phyloP scores from a whole-genome alignment of 1,140 invertebrate genomes.

The Ips nitidus region DNA sequence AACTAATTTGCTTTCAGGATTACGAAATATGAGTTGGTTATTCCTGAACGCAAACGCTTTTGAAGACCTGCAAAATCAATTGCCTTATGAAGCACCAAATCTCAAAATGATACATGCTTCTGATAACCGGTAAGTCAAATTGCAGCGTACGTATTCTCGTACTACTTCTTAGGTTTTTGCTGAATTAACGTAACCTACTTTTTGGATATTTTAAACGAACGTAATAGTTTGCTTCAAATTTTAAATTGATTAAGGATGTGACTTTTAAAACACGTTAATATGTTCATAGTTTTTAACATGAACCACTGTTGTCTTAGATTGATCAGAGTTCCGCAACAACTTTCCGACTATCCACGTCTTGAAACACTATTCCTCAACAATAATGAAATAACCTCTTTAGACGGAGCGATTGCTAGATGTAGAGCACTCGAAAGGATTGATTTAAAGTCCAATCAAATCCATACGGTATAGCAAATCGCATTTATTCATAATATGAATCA shows the following conservation, averaged over 20 bases:
- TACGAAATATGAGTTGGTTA: slow-evolving; percentile 67
- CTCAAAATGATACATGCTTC: slow-evolving; percentile 69
- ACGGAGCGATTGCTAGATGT: slow-evolving; percentile 68
- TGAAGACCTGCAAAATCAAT: slow-evolving; percentile 69
- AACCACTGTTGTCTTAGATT: slow-evolving; percentile 50
- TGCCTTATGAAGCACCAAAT: slow-evolving; percentile 66
- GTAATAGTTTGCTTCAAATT: not conserved
- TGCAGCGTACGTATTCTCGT: not conserved
- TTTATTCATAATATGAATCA: not conserved
- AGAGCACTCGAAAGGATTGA: slow-evolving; percentile 64
- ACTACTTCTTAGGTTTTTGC: not conserved
- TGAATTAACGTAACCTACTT: not conserved
- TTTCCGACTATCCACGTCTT: slow-evolving; percentile 65
- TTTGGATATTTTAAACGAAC: not conserved
- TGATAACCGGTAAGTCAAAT: slow-evolving; percentile 58
- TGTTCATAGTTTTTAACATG: not conserved
- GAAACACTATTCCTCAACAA: slow-evolving; percentile 69
- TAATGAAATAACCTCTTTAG: slow-evolving; percentile 68
- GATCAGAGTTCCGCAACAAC: slow-evolving; percentile 66
- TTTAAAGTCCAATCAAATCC: slow-evolving; percentile 71
- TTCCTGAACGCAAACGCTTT: slow-evolving; percentile 76
- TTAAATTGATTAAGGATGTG: too few relatives aligned
- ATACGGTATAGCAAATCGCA: slow-evolving; percentile 59
- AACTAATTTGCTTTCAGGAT: not conserved
- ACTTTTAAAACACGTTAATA: too few relatives aligned